Conservation (phyloP, 2,113 vertebrate genomes). For the Antigone vipio region DNA sequence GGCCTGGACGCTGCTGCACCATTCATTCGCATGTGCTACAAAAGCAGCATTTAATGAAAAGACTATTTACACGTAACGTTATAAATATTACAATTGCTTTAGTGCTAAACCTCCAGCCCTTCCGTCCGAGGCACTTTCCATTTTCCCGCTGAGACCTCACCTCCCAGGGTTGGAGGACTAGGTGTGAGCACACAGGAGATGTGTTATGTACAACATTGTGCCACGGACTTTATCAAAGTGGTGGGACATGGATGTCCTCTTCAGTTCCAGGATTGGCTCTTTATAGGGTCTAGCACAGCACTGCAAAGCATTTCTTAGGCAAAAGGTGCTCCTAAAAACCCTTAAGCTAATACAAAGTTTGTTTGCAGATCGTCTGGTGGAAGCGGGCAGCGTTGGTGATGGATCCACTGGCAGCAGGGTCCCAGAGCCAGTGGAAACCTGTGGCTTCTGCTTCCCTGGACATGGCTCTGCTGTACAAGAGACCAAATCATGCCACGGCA, state of each 20-base stretch:
- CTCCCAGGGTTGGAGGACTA: not conserved
- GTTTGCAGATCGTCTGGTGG: slow-evolving; percentile 65
- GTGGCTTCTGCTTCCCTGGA: slow-evolving; percentile 85
- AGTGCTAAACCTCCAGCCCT: not conserved
- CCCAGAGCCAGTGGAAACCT: slow-evolving; percentile 83
- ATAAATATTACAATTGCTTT: not conserved
- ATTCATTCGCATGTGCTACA: accelerated
- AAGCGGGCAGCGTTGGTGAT: not conserved
- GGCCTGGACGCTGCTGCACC: not conserved
- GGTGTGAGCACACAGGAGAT: accelerated
- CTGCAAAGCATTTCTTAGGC: not conserved
- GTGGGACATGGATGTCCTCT: not conserved
- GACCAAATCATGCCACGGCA: not conserved
- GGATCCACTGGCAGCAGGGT: not conserved
- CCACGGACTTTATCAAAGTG: accelerated
- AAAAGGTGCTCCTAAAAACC: not conserved
- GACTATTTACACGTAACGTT: accelerated
- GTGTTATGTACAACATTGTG: accelerated
- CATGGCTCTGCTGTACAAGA: slow-evolving; percentile 53
- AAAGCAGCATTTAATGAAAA: not conserved
- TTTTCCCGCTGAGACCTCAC: not conserved
- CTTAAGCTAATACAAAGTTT: accelerated
- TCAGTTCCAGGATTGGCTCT: not conserved
- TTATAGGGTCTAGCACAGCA: not conserved
- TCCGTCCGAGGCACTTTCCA: not conserved